A percentile compares a stretch with the other conserved stretches of the same genome.
phyloP scores from a whole-genome alignment of 1,140 invertebrate species.

The Tyrophagus putrescentiae region DNA sequence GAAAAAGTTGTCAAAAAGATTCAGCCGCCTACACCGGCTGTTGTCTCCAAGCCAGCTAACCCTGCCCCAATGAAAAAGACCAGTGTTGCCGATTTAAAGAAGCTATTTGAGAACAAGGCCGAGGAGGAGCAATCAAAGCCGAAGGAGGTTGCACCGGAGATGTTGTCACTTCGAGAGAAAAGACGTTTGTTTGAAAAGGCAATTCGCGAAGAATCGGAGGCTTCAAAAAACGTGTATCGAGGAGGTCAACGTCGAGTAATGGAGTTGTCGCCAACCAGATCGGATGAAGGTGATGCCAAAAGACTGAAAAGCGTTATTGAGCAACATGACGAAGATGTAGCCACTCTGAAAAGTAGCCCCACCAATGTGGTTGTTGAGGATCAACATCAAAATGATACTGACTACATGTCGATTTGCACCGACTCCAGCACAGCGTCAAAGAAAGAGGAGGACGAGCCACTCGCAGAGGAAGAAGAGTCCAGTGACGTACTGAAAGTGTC shows the following conservation, averaged over 20 bases:
- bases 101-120: slow-evolving; percentile 1
- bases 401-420: too few species aligned
- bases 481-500: background rate
- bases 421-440: background rate
- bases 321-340: too few species aligned
- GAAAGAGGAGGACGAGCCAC: background rate
- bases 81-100: slow-evolving; percentile 12
- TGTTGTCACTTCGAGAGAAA: background rate
- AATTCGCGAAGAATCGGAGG: slow-evolving; percentile 3
- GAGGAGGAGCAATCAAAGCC: background rate
- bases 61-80: background rate
- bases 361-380: too few species aligned
- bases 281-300: too few species aligned
- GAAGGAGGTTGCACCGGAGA: background rate
- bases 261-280: too few species aligned
- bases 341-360: too few species aligned
- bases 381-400: too few species aligned
- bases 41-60: background rate
- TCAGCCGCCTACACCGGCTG: background rate
- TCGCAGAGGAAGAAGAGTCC: background rate
- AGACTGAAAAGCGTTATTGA: too few species aligned
- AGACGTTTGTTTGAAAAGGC: slow-evolving; percentile 32
- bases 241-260: background rate
- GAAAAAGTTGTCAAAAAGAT: too few species aligned
- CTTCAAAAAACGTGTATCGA: background rate